phyloP scores from a whole-genome alignment of 92 coral and sea anemone species.

The Micromussa lordhowensis region DNA sequence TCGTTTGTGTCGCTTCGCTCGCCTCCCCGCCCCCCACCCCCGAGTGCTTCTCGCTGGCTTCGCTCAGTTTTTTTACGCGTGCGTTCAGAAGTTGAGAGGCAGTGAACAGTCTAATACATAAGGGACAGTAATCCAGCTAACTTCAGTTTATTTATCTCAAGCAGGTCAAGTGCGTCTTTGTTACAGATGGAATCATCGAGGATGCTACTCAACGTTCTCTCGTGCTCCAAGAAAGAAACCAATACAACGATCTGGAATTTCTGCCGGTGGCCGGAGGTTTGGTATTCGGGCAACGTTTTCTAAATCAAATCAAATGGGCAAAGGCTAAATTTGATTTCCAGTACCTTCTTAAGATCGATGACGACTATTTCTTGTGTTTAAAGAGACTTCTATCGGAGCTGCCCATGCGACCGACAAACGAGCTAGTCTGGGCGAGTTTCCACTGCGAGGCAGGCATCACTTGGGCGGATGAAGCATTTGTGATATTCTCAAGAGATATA shows the following conservation, averaged over 20 bases:
- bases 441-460: slow-evolving; percentile 38
- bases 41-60: too few relatives aligned
- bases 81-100: too few relatives aligned
- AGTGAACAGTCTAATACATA: too few relatives aligned
- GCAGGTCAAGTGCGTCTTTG: slow-evolving; percentile 53
- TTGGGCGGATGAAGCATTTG: slow-evolving; percentile 52
- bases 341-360: slow-evolving; percentile 51
- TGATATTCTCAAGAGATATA: slow-evolving; percentile 45
- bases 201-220: neutral
- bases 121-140: too few relatives aligned
- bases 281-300: slow-evolving; percentile 56
- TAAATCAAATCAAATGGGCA: slow-evolving; percentile 53
- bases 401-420: slow-evolving; percentile 40
- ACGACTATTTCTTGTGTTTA: slow-evolving; percentile 57
- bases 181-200: slow-evolving; percentile 54
- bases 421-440: slow-evolving; percentile 59
- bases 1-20: too few relatives aligned
- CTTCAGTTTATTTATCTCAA: neutral
- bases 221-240: slow-evolving; percentile 22
- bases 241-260: slow-evolving; percentile 34
- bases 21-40: too few relatives aligned
- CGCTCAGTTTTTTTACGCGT: too few relatives aligned
- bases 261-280: slow-evolving; percentile 54
- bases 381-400: slow-evolving; percentile 45
- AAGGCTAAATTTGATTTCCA: slow-evolving; percentile 8